Conservation (phyloP, 2,888 invertebrate species). For the Silvanus unidentatus region DNA sequence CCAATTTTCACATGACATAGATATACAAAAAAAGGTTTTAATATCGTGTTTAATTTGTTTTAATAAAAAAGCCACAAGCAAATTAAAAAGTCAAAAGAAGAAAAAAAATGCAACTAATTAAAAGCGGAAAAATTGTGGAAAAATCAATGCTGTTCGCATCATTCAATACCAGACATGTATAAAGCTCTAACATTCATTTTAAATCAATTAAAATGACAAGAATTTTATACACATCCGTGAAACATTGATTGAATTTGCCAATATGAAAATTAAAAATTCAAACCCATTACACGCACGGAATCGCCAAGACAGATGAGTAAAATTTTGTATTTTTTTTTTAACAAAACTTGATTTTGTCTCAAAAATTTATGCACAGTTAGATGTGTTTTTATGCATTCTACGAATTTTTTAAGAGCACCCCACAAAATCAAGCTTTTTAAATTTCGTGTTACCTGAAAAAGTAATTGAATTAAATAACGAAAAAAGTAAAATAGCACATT, state of each 20-base stretch:
- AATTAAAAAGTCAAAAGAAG: no score
- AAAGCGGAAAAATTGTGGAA: constrained; percentile 3
- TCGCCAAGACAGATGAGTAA: constrained; percentile 47
- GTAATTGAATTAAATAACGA: no score
- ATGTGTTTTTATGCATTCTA: no score
- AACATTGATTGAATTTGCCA: neutral
- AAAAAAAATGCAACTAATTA: constrained; percentile 2
- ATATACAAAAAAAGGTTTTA: constrained; percentile 8
- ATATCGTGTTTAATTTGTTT: no score
- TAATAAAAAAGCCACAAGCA: no score
- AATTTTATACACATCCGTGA: constrained; percentile 33
- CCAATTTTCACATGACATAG: constrained; percentile 14
- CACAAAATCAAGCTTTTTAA: no score
- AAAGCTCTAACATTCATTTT: constrained; percentile 29
- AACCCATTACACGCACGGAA: constrained; percentile 42
- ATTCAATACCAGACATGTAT: constrained; percentile 32
- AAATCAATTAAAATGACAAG: constrained; percentile 18
- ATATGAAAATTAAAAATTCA: constrained; percentile 19
- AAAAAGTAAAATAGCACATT: no score
- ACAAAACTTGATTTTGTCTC: constrained; percentile 39
- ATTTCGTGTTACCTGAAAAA: no score
- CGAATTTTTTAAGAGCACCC: no score
- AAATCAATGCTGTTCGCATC: constrained; percentile 13
- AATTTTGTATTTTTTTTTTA: constrained; percentile 15
- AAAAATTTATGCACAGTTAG: no score